Evolutionary conservation across 2,113 vertebrate species (phyloP).

Genomic region (Cyphomyrus plagiostoma): DNA sequence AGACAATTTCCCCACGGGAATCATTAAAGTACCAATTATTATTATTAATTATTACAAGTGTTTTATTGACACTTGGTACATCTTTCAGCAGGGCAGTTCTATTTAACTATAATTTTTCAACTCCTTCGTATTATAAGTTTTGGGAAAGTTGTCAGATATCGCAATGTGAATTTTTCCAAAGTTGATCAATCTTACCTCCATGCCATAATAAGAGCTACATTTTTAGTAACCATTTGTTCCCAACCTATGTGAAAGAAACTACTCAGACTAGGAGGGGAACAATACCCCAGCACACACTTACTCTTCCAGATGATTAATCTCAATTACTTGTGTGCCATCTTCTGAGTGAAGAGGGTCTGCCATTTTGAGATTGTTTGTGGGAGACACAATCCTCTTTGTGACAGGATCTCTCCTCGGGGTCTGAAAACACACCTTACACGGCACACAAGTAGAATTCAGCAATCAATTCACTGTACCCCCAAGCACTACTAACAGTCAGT

Average conservation of each 20-base stretch:
- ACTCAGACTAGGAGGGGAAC: not conserved
- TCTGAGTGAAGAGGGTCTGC: constrained; percentile 42
- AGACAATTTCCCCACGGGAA: too few relatives aligned
- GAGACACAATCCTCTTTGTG: constrained; percentile 75
- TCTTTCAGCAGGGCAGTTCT: not conserved
- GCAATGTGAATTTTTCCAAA: not conserved
- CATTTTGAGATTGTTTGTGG: constrained; percentile 50
- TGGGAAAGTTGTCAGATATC: not conserved
- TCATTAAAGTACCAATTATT: too few relatives aligned
- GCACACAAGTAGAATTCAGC: not conserved
- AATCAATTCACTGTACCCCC: not conserved
- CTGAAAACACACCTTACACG: constrained; percentile 82
- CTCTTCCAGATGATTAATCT: constrained; percentile 26
- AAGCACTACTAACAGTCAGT: not conserved
- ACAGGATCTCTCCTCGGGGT: constrained; percentile 82
- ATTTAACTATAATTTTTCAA: not conserved
- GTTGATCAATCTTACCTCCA: not conserved
- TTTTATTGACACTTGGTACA: not conserved
- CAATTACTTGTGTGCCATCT: constrained; percentile 38
- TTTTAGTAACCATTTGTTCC: not conserved
- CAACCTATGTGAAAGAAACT: not conserved
- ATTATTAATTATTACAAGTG: not conserved
- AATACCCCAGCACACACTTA: constrained; percentile 25
- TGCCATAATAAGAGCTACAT: not conserved
- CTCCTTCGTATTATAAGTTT: not conserved